phyloP scores from a whole-genome alignment of 2,888 invertebrate genomes.

The Scrobipalpa costella region DNA sequence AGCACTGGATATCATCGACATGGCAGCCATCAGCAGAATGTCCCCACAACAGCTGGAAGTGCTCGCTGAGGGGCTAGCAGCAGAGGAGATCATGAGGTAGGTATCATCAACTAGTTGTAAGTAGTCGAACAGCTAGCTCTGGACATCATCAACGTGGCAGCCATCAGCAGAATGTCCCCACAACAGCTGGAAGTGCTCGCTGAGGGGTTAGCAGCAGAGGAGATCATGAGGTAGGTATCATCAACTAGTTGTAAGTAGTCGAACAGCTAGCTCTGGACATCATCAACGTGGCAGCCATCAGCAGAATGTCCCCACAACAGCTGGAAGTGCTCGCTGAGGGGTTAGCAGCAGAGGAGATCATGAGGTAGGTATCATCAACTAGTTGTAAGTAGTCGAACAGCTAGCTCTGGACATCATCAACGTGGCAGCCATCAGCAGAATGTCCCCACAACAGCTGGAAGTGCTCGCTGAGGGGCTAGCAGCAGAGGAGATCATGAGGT shows the following conservation, averaged over 20 bases:
- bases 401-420: slow-evolving; percentile 69
- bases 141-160: slow-evolving; percentile 75
- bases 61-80: slow-evolving; percentile 73
- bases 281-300: slow-evolving; percentile 75
- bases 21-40: slow-evolving; percentile 77
- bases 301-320: slow-evolving; percentile 74
- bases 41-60: slow-evolving; percentile 70
- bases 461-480: slow-evolving; percentile 72
- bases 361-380: slow-evolving; percentile 57
- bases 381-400: not conserved
- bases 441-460: slow-evolving; percentile 74
- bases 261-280: slow-evolving; percentile 60
- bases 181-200: slow-evolving; percentile 72
- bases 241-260: too few relatives aligned
- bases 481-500: slow-evolving; percentile 77
- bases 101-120: not conserved
- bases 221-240: slow-evolving; percentile 70
- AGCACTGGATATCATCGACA: slow-evolving; percentile 69
- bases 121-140: slow-evolving; percentile 44
- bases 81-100: slow-evolving; percentile 77
- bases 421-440: slow-evolving; percentile 75
- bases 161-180: slow-evolving; percentile 74
- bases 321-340: slow-evolving; percentile 72
- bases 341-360: slow-evolving; percentile 73
- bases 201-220: slow-evolving; percentile 73